Base-by-base conservation (phyloP, 2,113 vertebrate species). In the Numenius arquata region DNA sequence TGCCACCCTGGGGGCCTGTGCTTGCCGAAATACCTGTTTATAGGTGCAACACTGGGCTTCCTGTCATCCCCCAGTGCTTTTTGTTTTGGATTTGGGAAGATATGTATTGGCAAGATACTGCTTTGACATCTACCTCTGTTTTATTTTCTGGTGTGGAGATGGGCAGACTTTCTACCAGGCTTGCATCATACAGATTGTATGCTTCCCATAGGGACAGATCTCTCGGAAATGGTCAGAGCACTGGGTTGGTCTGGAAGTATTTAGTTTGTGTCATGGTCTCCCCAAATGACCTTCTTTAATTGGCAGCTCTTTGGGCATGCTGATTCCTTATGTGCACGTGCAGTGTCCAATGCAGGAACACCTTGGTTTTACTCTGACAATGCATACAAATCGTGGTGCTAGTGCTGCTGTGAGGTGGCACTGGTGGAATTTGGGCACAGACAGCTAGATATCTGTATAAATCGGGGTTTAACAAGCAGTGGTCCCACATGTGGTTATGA, bases 261-360 rank as follows among this genome's bases (percentile, higher is more conserved):
- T 66, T 62, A 18, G 1, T 27, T 78, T 48, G 52, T 67, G 65
- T 10, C 11, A 4, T 5, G 29, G n/a, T 15, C 14, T 84, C 32
- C 34, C n/a, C n/a, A 56, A 74, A 78, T 38, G 14, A 47, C 18
- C 12, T 62, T n/a, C 14, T 43, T 66, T 66, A 50, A 32, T 1
- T 38, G 40, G 9, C 52, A 61, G 61, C 12, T 55, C 26, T 52
- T 19, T 41, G 53, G 27, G 12, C 19, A 2, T 4, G 8, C 13
- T 5, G 58, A 15, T 23, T 48, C 5, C 1, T 48, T 65, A 8
- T 4, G 25, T 6, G 19, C 4, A 25, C 2, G 8, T 1, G 12
- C 21, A 21, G 34, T 25, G 48, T 29, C 17, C 2, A 1, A 1
- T 21, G 8, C 4, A 11, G 26, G 30, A 16, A 27, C 1, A 0